These are phyloP conservation scores for Crotalus horridus DNA, from an alignment of 2,113 vertebrate species.

Conservation along the genomic window DNA sequence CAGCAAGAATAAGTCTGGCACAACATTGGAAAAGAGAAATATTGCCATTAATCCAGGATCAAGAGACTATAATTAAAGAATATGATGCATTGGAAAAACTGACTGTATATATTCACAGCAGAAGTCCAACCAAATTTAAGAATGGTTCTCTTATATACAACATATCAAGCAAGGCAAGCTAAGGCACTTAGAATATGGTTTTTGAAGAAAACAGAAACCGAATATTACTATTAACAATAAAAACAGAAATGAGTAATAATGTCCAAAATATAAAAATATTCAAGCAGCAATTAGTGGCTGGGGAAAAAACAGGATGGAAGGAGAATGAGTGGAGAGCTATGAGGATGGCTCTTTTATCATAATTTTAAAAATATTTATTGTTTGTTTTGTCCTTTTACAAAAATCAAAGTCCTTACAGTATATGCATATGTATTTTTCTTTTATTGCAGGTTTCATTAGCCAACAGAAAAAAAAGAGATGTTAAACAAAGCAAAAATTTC, in stretches of 20 bases:
- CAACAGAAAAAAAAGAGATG: not conserved
- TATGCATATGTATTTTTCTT: not conserved
- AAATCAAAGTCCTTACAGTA: not conserved
- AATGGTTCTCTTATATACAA: not conserved
- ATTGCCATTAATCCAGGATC: not conserved
- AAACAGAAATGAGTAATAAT: not conserved
- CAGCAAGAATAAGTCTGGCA: not conserved
- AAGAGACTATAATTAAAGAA: not conserved
- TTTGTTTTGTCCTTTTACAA: not conserved
- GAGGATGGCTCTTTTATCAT: not conserved
- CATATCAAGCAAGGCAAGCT: not conserved
- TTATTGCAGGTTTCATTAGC: not conserved
- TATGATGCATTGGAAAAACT: not conserved
- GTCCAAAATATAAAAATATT: not conserved
- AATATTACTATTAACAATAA: not conserved
- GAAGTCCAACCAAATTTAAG: not conserved
- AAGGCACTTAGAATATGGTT: not conserved
- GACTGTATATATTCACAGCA: not conserved
- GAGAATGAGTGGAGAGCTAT: not conserved
- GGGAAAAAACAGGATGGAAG: not conserved
- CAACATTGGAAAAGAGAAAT: not conserved
- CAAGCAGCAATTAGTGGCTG: not conserved
- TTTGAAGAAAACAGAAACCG: not conserved
- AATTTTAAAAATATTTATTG: not conserved
- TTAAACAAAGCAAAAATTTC: not conserved